Conservation (phyloP, 2,888 invertebrate genomes). For the Buathra laborator region DNA sequence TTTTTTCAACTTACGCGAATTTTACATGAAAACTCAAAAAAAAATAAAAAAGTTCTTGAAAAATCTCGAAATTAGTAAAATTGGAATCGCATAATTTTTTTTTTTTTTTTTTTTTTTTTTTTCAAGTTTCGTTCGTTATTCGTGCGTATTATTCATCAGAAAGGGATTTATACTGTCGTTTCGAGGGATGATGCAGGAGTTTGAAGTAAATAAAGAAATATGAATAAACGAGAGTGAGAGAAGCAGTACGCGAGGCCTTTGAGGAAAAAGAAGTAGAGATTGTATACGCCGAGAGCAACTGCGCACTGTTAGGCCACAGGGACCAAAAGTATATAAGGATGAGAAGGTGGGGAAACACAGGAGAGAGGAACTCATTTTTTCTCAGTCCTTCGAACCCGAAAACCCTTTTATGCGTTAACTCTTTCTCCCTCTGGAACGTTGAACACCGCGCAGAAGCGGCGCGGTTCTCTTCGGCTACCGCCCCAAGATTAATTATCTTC, state of each 20-base stretch:
- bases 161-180: constrained; percentile 33
- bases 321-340: constrained; percentile 32
- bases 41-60: too few species aligned
- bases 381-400: constrained; percentile 83
- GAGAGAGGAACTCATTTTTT: constrained; percentile 81
- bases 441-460: constrained; percentile 23
- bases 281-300: constrained; percentile 63
- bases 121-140: too few species aligned
- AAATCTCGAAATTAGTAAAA: too few species aligned
- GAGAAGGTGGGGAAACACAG: constrained; percentile 71
- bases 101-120: too few species aligned
- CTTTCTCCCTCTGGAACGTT: constrained; percentile 31
- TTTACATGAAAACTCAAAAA: too few species aligned
- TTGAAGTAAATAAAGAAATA: constrained; percentile 71
- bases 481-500: constrained; percentile 84
- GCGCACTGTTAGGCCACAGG: constrained; percentile 61
- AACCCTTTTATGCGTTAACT: constrained; percentile 83
- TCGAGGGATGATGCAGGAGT: constrained; percentile 74
- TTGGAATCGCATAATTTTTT: too few species aligned
- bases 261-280: constrained; percentile 71
- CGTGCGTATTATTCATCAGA: too few species aligned
- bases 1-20: too few species aligned
- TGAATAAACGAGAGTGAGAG: constrained; percentile 65
- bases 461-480: constrained; percentile 31
- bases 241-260: constrained; percentile 51